These are phyloP conservation scores for Sciurus niger DNA, from an alignment of 2,113 vertebrate species.

Conservation along the genomic window DNA sequence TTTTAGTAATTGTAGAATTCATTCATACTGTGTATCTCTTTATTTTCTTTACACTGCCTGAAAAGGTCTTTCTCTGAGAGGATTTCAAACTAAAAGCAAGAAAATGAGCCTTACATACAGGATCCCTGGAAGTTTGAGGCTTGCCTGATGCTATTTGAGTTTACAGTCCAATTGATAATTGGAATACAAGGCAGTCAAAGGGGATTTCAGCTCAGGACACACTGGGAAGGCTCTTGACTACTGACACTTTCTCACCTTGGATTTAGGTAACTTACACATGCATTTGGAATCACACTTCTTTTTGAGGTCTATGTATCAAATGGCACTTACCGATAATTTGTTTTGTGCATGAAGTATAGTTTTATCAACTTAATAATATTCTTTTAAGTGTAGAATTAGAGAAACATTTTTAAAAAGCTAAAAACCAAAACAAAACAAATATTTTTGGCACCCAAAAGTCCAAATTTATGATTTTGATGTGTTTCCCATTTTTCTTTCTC, in stretches of 20 bases:
- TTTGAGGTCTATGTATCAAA: background rate
- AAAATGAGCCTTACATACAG: background rate
- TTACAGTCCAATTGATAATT: background rate
- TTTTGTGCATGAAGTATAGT: background rate
- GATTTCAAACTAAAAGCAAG: background rate
- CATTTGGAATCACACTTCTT: background rate
- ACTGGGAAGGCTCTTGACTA: background rate
- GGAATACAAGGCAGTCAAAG: background rate
- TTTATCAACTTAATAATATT: background rate
- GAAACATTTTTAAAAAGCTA: background rate
- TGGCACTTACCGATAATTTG: background rate
- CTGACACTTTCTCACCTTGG: background rate
- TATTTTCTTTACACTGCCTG: background rate
- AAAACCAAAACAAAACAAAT: background rate
- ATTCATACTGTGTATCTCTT: background rate
- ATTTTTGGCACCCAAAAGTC: background rate
- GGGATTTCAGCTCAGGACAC: too few species aligned
- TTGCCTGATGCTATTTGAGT: fast-evolving
- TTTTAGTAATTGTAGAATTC: background rate
- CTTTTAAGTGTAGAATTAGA: background rate
- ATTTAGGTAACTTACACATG: background rate
- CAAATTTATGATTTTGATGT: background rate
- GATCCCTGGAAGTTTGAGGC: background rate
- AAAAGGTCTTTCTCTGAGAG: background rate
- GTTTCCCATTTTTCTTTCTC: background rate